A percentile compares a stretch with the other conserved stretches of the same genome.
Conservation (phyloP, 2,888 invertebrate species). For the Spodoptera picta region DNA sequence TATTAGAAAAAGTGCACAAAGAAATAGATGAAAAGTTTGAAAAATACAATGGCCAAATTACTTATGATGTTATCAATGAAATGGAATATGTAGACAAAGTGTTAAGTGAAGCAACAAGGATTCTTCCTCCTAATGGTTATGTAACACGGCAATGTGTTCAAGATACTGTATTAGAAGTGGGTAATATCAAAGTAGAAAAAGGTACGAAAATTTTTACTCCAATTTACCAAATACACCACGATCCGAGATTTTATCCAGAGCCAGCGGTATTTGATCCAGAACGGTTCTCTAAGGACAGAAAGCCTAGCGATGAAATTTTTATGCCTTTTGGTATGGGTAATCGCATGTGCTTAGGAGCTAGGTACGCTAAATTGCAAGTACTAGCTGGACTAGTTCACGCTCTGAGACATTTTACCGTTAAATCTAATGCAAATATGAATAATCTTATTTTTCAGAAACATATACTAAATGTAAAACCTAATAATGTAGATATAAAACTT, state of each 20-base stretch:
- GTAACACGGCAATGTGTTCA: slow-evolving; percentile 65
- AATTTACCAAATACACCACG: slow-evolving; percentile 74
- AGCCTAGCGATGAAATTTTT: slow-evolving; percentile 61
- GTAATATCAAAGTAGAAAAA: slow-evolving; percentile 70
- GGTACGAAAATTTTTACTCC: slow-evolving; percentile 71
- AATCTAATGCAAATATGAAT: slow-evolving; percentile 33
- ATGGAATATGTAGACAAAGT: slow-evolving; percentile 74
- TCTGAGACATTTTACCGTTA: slow-evolving; percentile 61
- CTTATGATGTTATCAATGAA: slow-evolving; percentile 58
- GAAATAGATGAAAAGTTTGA: slow-evolving; percentile 44
- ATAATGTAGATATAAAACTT: slow-evolving; percentile 62
- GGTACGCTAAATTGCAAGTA: slow-evolving; percentile 69
- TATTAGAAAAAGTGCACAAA: slow-evolving; percentile 57
- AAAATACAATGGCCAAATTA: slow-evolving; percentile 28
- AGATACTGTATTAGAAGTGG: slow-evolving; percentile 70
- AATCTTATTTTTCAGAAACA: slow-evolving; percentile 20
- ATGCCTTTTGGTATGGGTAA: slow-evolving; percentile 83
- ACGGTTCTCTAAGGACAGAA: slow-evolving; percentile 66
- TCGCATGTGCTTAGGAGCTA: slow-evolving; percentile 78
- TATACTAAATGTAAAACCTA: slow-evolving; percentile 62
- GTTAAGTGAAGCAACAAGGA: slow-evolving; percentile 65
- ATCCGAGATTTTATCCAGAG: slow-evolving; percentile 76
- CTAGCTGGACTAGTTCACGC: slow-evolving; percentile 64
- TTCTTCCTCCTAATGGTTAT: slow-evolving; percentile 71
- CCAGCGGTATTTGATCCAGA: slow-evolving; percentile 81